A percentile compares a stretch with the other conserved stretches of the same genome.
These are phyloP conservation scores for Gymnarchus niloticus DNA, from an alignment of 2,113 vertebrate species.

Conservation along the genomic window DNA sequence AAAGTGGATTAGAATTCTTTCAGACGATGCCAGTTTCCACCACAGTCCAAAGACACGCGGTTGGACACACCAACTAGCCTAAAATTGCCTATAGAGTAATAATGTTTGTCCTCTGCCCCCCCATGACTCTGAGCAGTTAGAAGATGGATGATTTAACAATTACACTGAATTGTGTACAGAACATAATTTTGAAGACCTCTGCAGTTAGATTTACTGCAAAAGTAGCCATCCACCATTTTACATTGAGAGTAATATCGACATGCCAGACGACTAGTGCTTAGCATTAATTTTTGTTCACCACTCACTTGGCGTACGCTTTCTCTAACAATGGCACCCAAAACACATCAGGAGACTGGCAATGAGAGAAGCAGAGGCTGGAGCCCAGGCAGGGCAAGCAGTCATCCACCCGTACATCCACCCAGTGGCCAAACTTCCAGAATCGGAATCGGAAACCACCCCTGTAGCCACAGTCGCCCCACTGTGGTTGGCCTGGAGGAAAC, in stretches of 20 bases:
- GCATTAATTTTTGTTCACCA: neutral
- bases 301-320: slow-evolving; percentile 96
- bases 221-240: neutral
- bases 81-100: too few relatives aligned
- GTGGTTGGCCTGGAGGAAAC: slow-evolving; percentile 74
- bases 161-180: neutral
- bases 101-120: too few relatives aligned
- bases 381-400: slow-evolving; percentile 84
- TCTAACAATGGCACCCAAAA: slow-evolving; percentile 93
- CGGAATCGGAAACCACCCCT: slow-evolving; percentile 73
- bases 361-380: slow-evolving; percentile 84
- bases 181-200: neutral
- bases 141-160: neutral
- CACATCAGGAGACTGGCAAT: slow-evolving; percentile 73
- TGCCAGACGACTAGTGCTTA: neutral
- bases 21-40: too few relatives aligned
- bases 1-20: neutral
- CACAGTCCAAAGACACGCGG: too few relatives aligned
- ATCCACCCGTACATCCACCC: slow-evolving; percentile 82
- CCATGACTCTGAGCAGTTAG: too few relatives aligned
- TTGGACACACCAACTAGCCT: too few relatives aligned
- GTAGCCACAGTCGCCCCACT: slow-evolving; percentile 75
- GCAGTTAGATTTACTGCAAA: neutral
- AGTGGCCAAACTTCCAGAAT: slow-evolving; percentile 82
- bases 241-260: neutral